Evolutionary conservation across 2,113 vertebrate genomes (phyloP), one percentile per base, ranked within the genome.

Genomic region (Zapornia atra): DNA sequence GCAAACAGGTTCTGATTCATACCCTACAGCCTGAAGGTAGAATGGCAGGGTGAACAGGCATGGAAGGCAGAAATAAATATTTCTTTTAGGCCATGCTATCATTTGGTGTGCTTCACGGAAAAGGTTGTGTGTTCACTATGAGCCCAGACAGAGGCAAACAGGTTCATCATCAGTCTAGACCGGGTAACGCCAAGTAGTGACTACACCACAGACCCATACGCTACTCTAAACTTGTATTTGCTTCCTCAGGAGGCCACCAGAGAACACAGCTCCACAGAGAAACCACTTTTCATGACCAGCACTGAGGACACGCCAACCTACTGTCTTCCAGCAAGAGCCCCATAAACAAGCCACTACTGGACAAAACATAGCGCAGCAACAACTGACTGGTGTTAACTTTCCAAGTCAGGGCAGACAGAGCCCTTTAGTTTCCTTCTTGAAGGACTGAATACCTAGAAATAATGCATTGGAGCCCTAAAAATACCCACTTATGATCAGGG

Each of bases 1-100:
- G 86, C 88, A 96, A 96, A 96, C 60, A 95, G 83, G 53, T 84
- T 95, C 46, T 94, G 90, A 97, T 78, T 94, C 88, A 96, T 76
- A 73, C 60, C 40, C 46, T 92, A 86, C 4, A 2, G 68, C 68
- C 90, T 42, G 12, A 78, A 87, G 40, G 70, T 75, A 96, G 75
- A 92, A 89, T 57, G 60, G 42, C 72, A 93, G 48, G 16, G 46
- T 68, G 76, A 90, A 60, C 26, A 78, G 72, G 57, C 72, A 92
- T 6, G 9, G 76, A 86, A 81, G 72, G 54, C 61, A 90, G 82
- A 92, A 93, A 92, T 76, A 95, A 94, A 90, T 92, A 94, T 90
- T 96, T 95, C 75, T 83, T 82, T 97, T 92, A 91, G 61, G 63
- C 69, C 70, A 89, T 1, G 20, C 44, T 95, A 94, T 90, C 76